Base-by-base conservation (phyloP, 1,140 invertebrate genomes). In the Aethina tumida region DNA sequence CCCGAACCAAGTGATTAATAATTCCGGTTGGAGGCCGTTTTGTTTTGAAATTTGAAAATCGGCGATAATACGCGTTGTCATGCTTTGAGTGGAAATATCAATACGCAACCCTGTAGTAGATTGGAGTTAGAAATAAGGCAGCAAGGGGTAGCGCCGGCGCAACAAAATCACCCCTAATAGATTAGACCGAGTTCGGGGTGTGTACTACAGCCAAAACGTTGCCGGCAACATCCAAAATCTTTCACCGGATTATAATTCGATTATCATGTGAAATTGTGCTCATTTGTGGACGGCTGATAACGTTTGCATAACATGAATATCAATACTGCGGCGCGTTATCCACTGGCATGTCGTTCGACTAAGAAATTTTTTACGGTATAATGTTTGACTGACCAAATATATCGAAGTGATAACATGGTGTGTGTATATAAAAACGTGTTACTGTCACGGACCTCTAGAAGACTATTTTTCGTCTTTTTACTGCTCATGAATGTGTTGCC, bases 121-220 rank as follows among this genome's bases (percentile, higher is more conserved):
- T 39, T 14, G 12, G 21, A 39, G 26, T 39, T 39, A 24, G 30
- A 27, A 39, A 31, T 39, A 31, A 31, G 20, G 27, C 30, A 22
- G 30, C 7, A 25, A 24, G 12, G 18, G 27, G 8, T 15, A 29
- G 36, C 36, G 36, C 25, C 13, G 21, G 36, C 36, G 36, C 36
- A 20, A 22, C 2, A 9, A 20, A 28, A 8, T 9, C 13, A 39
- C 32, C 36, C 36, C 30, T 31, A 39, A 18, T 39, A 39, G 36
- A 39, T 31, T 39, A 20, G 27, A 20, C 37, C 45, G 41, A 51
- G 44, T 47, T 52, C 52, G 50, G 52, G 52, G 52, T 55, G 52
- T 55, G 52, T 55, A 55, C 52, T 52, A 52, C 45, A 47, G 45
- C 43, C 41, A 41, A 49, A 45, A 46, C 41, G 42, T 41, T 31